These are phyloP conservation scores for Dromaius novaehollandiae DNA, from an alignment of 2,113 vertebrate genomes.

Conservation along the genomic window DNA sequence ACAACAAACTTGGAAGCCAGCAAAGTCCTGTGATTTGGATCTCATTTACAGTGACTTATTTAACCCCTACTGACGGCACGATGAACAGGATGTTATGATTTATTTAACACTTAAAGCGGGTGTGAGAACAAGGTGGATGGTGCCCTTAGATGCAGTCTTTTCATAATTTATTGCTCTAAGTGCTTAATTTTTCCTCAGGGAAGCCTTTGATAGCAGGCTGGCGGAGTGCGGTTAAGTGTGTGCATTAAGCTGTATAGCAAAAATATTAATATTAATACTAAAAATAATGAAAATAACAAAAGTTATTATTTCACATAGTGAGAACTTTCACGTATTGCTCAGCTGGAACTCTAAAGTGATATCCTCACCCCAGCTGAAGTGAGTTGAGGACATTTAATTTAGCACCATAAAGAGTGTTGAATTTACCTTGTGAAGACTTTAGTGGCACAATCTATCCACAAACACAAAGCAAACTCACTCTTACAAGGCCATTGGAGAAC, in stretches of 20 bases:
- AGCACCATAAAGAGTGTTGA: not conserved
- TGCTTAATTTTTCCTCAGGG: constrained; percentile 84
- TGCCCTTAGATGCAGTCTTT: constrained; percentile 81
- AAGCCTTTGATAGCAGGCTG: constrained; percentile 77
- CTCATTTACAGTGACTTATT: constrained; percentile 72
- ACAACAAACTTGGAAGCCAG: constrained; percentile 75
- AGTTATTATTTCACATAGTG: constrained; percentile 22
- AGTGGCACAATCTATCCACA: not conserved
- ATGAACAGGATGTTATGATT: constrained; percentile 90
- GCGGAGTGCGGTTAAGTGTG: constrained; percentile 39
- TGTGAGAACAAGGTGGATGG: constrained; percentile 85
- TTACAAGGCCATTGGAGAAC: constrained; percentile 23
- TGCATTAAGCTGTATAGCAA: constrained; percentile 50
- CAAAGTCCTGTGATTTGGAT: constrained; percentile 67
- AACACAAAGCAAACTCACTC: constrained; percentile 21
- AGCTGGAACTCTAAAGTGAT: not conserved
- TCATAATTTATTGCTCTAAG: constrained; percentile 83
- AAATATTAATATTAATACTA: constrained; percentile 41
- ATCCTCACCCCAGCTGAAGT: not conserved
- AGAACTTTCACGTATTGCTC: not conserved
- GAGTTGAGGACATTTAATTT: not conserved
- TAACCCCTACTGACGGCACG: constrained; percentile 75
- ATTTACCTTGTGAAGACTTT: constrained; percentile 14
- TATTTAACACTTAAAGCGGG: constrained; percentile 84
- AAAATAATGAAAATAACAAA: constrained; percentile 11